Percentiles rank a stretch among this genome's conserved stretches.
Evolutionary conservation across 2,888 invertebrate genomes (phyloP).

Genomic region (Lasius fuliginosus): DNA sequence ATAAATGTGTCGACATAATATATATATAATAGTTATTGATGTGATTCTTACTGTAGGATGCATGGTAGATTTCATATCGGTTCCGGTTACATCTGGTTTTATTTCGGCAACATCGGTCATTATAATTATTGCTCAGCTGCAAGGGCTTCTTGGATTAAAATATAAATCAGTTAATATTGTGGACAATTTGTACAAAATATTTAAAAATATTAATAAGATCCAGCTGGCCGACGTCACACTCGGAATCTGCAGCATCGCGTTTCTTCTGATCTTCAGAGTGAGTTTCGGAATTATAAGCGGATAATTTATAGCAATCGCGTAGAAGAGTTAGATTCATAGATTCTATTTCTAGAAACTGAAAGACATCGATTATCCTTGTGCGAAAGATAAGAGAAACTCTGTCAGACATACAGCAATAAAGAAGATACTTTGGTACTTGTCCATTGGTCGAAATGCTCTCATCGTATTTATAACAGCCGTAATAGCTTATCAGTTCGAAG

Average conservation of each 20-base stretch:
- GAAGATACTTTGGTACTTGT: conserved; percentile 91
- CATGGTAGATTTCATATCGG: conserved; percentile 95
- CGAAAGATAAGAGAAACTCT: conserved; percentile 56
- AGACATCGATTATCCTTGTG: conserved; percentile 84
- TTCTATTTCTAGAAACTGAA: conserved; percentile 88
- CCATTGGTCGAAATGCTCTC: conserved; percentile 93
- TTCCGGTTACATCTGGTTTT: conserved; percentile 96
- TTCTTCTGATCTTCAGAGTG: conserved; percentile 92
- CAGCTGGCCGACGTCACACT: conserved; percentile 90
- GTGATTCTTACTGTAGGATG: conserved; percentile 88
- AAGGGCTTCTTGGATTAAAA: conserved; percentile 91
- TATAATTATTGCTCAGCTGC: conserved; percentile 94
- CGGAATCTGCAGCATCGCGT: conserved; percentile 91
- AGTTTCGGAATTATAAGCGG: conserved; percentile 74
- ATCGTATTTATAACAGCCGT: conserved; percentile 90
- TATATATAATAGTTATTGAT: background rate
- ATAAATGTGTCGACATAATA: background rate
- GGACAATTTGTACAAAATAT: conserved; percentile 91
- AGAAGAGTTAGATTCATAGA: background rate
- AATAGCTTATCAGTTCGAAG: conserved; percentile 87
- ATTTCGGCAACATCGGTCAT: conserved; percentile 97
- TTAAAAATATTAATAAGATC: conserved; percentile 90
- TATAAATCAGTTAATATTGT: conserved; percentile 92
- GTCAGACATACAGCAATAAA: conserved; percentile 86
- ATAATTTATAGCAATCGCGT: background rate